Base-by-base conservation (phyloP, 1,140 invertebrate species). In the Melanaphis sacchari region DNA sequence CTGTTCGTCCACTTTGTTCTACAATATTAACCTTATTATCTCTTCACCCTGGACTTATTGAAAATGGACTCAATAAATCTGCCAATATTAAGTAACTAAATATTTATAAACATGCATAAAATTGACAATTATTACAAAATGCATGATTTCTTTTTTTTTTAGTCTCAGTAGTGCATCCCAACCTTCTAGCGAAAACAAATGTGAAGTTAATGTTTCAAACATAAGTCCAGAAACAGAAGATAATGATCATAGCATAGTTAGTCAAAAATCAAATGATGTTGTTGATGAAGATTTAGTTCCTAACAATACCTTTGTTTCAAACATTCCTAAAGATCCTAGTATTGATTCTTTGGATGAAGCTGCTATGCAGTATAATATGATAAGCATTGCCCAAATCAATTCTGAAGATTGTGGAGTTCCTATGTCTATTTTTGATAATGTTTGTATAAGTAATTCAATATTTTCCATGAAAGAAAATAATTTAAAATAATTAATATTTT, bases 21-120 rank as follows among this genome's bases (percentile, higher is more conserved):
- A 96, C 97, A 4, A 97, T 99, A 94, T 95, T 99, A 31, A 97
- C 98, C 31, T 96, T 99, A 82, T 95, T 99, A 22, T 99, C 99
- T 24, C 95, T 99, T 43, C 97, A 98, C 96, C 99, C 99, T 94
- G 97, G 97, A 94, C 97, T 98, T 96, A 96, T 99, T 93, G 98
- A 99, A 95, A 96, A 97, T 95, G 99, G 99, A 22, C 96, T 99
- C 52, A 96, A 96, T 94, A 96, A 98, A 95, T 97, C 98, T 90
- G 98, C 98, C 26, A 97, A 97, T 95, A 96, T 97, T 94, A 97
- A 96, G 97, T 98, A 95, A 95, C 96, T 24, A 90, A 90, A n/a
- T 66, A 22, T 24, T 59, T 66, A 59, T 38, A 59, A 36, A 59
- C n/a, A 31, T 11, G 15, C 41, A 22, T 66, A n/a, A 41, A 66